A percentile compares a stretch with the other conserved stretches of the same genome.
phyloP scores from a whole-genome alignment of 2,113 vertebrate genomes.

The Passer domesticus region DNA sequence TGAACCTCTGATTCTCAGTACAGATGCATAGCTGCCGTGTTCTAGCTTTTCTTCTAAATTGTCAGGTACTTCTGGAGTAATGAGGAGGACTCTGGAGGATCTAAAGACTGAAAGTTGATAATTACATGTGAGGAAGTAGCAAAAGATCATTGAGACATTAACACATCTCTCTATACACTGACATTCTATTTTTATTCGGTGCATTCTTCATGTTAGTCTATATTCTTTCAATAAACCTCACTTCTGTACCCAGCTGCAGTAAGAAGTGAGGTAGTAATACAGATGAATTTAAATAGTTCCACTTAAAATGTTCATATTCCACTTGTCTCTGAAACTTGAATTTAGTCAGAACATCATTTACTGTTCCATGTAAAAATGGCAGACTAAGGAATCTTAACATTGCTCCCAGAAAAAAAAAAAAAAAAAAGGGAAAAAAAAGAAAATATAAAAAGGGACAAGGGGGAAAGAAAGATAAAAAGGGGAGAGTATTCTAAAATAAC shows the following conservation, averaged over 20 bases:
- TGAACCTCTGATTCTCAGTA: background rate
- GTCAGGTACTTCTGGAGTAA: background rate
- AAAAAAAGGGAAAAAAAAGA: background rate
- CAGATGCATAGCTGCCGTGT: fast-evolving
- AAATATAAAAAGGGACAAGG: fast-evolving
- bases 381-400: background rate
- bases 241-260: background rate
- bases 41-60: background rate
- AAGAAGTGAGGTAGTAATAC: background rate
- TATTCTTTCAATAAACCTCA: background rate
- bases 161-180: background rate
- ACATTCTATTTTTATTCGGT: background rate
- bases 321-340: background rate
- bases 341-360: background rate
- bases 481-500: background rate
- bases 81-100: background rate
- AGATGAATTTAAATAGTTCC: background rate
- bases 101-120: background rate
- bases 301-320: background rate
- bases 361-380: background rate
- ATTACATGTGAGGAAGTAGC: background rate
- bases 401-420: fast-evolving
- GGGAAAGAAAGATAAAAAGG: background rate
- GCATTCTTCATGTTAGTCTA: background rate
- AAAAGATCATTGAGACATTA: background rate